A percentile compares a stretch with the other conserved stretches of the same genome.
Evolutionary conservation across 2,797 vertebrate species (phyloP).

Genomic region (Cossypha heuglini): DNA sequence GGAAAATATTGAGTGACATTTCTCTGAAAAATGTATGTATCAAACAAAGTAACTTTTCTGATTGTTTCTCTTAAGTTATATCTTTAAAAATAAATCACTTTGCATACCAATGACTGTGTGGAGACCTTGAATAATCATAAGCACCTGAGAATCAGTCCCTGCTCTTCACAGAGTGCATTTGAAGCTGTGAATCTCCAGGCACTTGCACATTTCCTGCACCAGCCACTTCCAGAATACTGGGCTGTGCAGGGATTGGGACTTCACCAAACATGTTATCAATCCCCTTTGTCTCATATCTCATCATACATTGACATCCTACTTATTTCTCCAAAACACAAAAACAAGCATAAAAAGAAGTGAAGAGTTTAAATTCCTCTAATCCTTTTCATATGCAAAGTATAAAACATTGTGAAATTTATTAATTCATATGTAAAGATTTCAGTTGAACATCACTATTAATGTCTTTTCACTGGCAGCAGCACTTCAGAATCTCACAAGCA

Average conservation of each 20-base stretch:
- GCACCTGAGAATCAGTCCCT: not conserved
- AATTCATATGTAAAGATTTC: not conserved
- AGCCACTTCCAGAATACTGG: not conserved
- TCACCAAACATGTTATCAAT: fast-evolving
- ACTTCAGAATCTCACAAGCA: not conserved
- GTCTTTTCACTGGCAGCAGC: not conserved
- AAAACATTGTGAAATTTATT: not conserved
- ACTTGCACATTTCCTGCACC: not conserved
- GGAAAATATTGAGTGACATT: not conserved
- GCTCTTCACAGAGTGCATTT: not conserved
- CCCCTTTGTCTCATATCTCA: not conserved
- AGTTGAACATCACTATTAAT: not conserved
- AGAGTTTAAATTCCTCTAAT: not conserved
- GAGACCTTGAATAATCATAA: not conserved
- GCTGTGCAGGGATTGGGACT: too few species aligned
- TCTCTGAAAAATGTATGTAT: not conserved
- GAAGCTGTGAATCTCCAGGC: not conserved
- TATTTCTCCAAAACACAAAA: not conserved
- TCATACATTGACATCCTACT: not conserved
- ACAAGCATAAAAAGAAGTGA: not conserved
- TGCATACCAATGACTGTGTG: not conserved
- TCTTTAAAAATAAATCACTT: not conserved
- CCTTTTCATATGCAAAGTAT: not conserved
- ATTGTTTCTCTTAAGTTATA: not conserved
- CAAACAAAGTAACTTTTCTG: not conserved